Evolutionary conservation across 2,888 invertebrate genomes (phyloP).

Genomic region (Leptinotarsa rubiginosa): DNA sequence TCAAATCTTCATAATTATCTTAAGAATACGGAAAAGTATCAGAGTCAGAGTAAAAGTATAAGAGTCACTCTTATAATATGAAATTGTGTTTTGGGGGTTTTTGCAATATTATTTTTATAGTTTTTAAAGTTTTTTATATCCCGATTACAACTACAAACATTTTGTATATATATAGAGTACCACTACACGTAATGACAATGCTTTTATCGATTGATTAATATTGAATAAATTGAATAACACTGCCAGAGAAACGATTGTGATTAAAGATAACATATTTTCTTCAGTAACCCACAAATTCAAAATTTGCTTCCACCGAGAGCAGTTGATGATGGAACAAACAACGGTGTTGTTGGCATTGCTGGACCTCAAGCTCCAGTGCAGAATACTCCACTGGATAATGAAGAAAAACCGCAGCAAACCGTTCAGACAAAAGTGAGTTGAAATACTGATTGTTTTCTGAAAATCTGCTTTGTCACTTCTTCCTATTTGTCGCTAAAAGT

Average conservation of each 20-base stretch:
- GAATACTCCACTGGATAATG: neutral
- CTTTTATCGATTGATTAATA: neutral
- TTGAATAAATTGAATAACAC: neutral
- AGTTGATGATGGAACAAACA: constrained; percentile 16
- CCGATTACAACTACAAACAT: too few relatives aligned
- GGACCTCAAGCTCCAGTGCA: neutral
- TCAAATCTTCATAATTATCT: too few relatives aligned
- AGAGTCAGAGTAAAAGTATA: too few relatives aligned
- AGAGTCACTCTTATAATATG: too few relatives aligned
- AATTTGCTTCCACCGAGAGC: constrained; percentile 24
- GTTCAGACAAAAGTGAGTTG: constrained; percentile 1
- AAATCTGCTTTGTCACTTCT: neutral
- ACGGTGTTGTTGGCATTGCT: constrained; percentile 8
- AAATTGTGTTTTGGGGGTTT: too few relatives aligned
- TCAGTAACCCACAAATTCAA: constrained; percentile 33
- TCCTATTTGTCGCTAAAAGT: neutral
- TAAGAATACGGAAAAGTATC: too few relatives aligned
- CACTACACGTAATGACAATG: too few relatives aligned
- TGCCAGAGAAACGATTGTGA: neutral
- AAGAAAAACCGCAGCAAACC: neutral
- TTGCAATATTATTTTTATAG: too few relatives aligned
- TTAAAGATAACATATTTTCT: neutral
- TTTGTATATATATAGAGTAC: too few relatives aligned
- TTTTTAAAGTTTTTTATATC: too few relatives aligned
- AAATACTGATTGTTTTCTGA: neutral